These are phyloP conservation scores for Henicopernis longicauda DNA, from an alignment of 2,113 vertebrate species.

Conservation along the genomic window DNA sequence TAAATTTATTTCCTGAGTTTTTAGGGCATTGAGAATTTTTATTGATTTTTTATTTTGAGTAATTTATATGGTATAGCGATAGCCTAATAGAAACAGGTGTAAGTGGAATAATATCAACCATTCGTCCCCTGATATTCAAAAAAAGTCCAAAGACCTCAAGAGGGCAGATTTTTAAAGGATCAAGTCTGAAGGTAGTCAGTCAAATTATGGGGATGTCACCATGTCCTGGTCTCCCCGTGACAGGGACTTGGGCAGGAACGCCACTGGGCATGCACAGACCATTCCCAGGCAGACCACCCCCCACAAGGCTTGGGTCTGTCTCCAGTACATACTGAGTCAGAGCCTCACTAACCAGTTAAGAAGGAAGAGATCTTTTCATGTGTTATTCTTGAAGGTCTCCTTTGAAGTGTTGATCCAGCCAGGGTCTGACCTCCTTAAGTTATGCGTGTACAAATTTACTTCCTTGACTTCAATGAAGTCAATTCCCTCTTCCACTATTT, in stretches of 20 bases:
- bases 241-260: rapidly evolving
- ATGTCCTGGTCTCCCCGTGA: rapidly evolving
- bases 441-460: neutral
- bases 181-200: neutral
- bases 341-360: neutral
- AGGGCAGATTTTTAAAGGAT: neutral
- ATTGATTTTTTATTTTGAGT: neutral
- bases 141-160: neutral
- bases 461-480: neutral
- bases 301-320: neutral
- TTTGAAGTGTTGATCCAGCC: neutral
- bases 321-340: neutral
- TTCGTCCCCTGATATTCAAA: neutral
- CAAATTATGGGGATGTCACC: rapidly evolving
- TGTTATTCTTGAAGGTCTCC: neutral
- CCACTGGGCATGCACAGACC: neutral
- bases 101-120: neutral
- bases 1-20: neutral
- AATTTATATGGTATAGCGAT: neutral
- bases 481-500: neutral
- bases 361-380: neutral
- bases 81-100: neutral
- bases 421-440: neutral
- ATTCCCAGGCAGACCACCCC: rapidly evolving
- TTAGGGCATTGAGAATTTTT: neutral